Conservation (phyloP, 2,797 vertebrate species). For the Rhabdophis nuchalis region DNA sequence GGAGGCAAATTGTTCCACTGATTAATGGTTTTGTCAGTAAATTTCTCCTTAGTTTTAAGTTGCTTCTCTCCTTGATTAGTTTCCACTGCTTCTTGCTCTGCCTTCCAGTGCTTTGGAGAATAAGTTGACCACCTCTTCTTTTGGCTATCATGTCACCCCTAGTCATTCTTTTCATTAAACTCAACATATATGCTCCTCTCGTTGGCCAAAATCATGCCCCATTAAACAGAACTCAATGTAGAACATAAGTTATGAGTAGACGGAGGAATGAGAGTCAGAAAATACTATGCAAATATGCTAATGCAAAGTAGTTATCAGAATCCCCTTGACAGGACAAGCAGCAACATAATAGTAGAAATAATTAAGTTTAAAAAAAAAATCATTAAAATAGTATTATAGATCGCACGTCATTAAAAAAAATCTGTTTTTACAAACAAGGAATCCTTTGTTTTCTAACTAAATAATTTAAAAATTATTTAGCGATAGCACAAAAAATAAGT, state of each 20-base stretch:
- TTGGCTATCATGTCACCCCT: not conserved
- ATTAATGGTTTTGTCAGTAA: not conserved
- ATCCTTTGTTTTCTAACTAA: not conserved
- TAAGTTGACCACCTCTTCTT: not conserved
- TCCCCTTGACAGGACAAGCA: not conserved
- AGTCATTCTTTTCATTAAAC: not conserved
- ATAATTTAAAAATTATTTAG: not conserved
- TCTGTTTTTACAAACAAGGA: not conserved
- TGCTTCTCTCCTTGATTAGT: not conserved
- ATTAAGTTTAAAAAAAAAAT: not conserved
- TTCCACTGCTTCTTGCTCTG: not conserved
- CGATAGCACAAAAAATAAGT: not conserved
- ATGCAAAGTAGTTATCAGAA: not conserved
- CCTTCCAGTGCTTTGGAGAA: not conserved
- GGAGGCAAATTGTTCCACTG: not conserved
- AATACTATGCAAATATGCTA: not conserved
- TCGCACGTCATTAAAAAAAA: not conserved
- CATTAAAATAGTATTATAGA: not conserved
- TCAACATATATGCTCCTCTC: not conserved
- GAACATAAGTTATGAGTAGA: not conserved
- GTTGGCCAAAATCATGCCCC: not conserved
- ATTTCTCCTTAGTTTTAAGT: not conserved
- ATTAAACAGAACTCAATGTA: not conserved
- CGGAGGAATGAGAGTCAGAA: not conserved
- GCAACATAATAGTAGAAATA: not conserved